Base-by-base conservation (phyloP, 2,888 invertebrate species). In the Cosmia pyralina region DNA sequence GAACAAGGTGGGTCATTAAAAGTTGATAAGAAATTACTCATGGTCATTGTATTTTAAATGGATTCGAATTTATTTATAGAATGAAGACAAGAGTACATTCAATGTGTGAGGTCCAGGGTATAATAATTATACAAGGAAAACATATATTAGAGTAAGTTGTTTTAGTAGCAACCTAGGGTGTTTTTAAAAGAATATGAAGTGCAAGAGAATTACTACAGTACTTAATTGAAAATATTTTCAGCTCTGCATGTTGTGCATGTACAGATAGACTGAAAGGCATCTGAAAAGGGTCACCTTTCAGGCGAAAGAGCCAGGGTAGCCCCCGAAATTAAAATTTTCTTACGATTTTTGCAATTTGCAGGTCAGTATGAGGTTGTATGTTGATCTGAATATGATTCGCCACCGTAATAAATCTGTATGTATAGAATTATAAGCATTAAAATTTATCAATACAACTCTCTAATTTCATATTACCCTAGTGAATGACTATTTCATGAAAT, bases 21-120 rank as follows among this genome's bases (percentile, higher is more conserved):
- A 52, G 3, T 63, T 73, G 41, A 72, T 55, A 78, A 58, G 52
- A 63, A 73, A 67, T 79, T 58, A 53, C 4, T 53, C 79, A 73
- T 73, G 79, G 79, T 48, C 57, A 34, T 66, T 44, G 41, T 44
- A 63, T 41, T 67, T 58, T 58, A 41, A 79, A 62, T 52, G 41
- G n/a, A 57, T 22, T 72, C 0, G 1, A 52, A 57, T 63, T 66
- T 62, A 57, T 79, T 77, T 28, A 48, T 48, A 48, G n/a, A 38
- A 41, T 48, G 1, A 66, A 38, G 13, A 57, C n/a, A 72, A 69
- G 8, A 52, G 13, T 17, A 7, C 8, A 44, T 6, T 6, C 10
- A 50, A 17, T 65, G 38, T 63, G 46, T 63, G 52, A 46, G 41
- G 46, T 66, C 34, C 46, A 62, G 2, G 10, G n/a, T 63, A 50